Evolutionary conservation across 2,113 vertebrate genomes (phyloP), one percentile per base, ranked within the genome.

Genomic region (Platycercus adscitus): DNA sequence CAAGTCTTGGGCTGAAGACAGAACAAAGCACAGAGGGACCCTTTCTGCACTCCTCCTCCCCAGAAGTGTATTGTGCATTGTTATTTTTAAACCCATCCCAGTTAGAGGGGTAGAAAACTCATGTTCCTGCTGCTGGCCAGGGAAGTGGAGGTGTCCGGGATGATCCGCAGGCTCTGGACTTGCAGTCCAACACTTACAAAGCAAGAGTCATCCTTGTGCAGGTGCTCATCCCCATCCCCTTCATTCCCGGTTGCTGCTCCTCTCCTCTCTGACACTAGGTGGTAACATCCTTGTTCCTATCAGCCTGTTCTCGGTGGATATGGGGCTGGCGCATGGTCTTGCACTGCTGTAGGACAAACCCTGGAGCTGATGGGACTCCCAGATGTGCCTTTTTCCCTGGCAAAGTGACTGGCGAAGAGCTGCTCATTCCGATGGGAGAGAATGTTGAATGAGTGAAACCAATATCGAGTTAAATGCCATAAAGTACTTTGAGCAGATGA

Each of bases 21-120:
- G 63, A 37, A 24, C 58, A 6, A 41, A 60, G 5, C 44, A 17
- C 4, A 4, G 55, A 7, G 6, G n/a, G 68, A 16, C 14, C 39
- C 49, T 35, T 64, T 5, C 15, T 11, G 53, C 44, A 1, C 44
- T 82, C 5, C 7, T 61, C 47, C 21, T 41, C 55, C 25, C 18
- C 23, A 11, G 9, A 68, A 69, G 33, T 2, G 1, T 12, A 3
- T 2, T 0, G 5, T 10, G 21, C 24, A 11, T 7, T 64, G 53
- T 49, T 26, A 4, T 20, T 69, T 79, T 41, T 6, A 31, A 52
- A 33, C 3, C 43, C 47, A 6, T 7, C 33, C 11, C 23, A 14
- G 24, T 21, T 13, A 2, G 24, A 31, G 60, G 29, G 23, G 10
- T 13, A 4, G 47, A n/a, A 29, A 63, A 47, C 81, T 68, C n/a